Conservation (phyloP, 2,797 vertebrate species). For the Crocidura indochinensis region DNA sequence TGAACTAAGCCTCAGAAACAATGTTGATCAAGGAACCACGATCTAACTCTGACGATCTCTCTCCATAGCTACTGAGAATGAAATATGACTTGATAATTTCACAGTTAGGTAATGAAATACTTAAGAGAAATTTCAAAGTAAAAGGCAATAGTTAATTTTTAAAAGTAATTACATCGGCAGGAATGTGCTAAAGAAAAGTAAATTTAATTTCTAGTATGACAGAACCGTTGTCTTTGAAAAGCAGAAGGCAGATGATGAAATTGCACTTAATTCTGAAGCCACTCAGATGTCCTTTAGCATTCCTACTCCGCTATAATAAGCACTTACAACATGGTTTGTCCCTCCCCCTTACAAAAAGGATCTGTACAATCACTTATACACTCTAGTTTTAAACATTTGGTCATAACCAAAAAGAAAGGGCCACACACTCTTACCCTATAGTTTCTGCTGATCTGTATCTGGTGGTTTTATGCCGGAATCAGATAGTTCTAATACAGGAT, state of each 20-base stretch:
- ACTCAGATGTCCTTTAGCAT: slow-evolving; percentile 59
- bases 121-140: slow-evolving; percentile 71
- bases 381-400: slow-evolving; percentile 76
- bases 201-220: slow-evolving; percentile 81
- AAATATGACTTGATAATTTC: slow-evolving; percentile 44
- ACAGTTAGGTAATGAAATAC: slow-evolving; percentile 83
- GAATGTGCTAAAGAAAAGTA: slow-evolving; percentile 85
- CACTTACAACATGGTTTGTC: not conserved
- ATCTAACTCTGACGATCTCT: slow-evolving; percentile 20
- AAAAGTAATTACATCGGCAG: slow-evolving; percentile 75
- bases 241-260: slow-evolving; percentile 89
- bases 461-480: slow-evolving; percentile 86
- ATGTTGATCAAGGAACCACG: slow-evolving; percentile 30
- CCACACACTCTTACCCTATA: slow-evolving; percentile 85
- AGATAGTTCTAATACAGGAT: slow-evolving; percentile 94
- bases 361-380: slow-evolving; percentile 53
- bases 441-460: slow-evolving; percentile 88
- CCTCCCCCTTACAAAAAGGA: slow-evolving; percentile 58
- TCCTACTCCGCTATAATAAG: slow-evolving; percentile 50
- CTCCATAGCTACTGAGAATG: slow-evolving; percentile 70
- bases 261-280: slow-evolving; percentile 90
- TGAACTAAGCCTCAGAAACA: slow-evolving; percentile 12
- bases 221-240: slow-evolving; percentile 83
- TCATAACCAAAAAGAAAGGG: slow-evolving; percentile 44
- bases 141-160: slow-evolving; percentile 66